Evolutionary conservation across 2,888 invertebrate genomes (phyloP).

Genomic region (Drosophila suboccidentalis): DNA sequence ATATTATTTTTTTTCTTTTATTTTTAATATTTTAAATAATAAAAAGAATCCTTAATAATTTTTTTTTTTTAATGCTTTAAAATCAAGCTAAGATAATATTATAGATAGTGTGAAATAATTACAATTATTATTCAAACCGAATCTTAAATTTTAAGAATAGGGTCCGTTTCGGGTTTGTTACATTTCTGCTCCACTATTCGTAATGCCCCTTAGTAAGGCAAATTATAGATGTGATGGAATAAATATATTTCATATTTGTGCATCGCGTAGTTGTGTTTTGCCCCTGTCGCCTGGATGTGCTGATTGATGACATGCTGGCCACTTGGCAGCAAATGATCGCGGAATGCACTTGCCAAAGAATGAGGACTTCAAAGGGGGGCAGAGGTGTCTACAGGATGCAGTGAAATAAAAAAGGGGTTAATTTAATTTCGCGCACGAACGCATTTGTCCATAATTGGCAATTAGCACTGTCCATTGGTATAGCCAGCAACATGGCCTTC

Average conservation of each 20-base stretch:
- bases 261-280: slow-evolving; percentile 67
- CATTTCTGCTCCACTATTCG: background rate
- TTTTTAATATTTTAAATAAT: no score
- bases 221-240: slow-evolving; percentile 25
- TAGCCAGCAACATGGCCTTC: slow-evolving; percentile 53
- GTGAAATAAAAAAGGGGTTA: slow-evolving; percentile 77
- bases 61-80: no score
- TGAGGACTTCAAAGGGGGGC: background rate
- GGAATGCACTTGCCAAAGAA: slow-evolving; percentile 50
- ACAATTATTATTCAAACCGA: no score
- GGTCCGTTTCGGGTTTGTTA: background rate
- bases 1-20: no score
- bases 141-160: no score
- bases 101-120: no score
- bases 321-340: slow-evolving; percentile 60
- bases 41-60: no score
- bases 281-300: slow-evolving; percentile 39
- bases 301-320: slow-evolving; percentile 72
- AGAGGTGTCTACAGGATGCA: slow-evolving; percentile 14
- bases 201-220: background rate
- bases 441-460: slow-evolving; percentile 84
- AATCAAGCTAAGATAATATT: no score
- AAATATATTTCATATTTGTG: slow-evolving; percentile 63
- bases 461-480: slow-evolving; percentile 82
- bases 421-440: slow-evolving; percentile 83